Evolutionary conservation across 1,140 invertebrate genomes (phyloP).

Genomic region (Ostrea denselamellosa): DNA sequence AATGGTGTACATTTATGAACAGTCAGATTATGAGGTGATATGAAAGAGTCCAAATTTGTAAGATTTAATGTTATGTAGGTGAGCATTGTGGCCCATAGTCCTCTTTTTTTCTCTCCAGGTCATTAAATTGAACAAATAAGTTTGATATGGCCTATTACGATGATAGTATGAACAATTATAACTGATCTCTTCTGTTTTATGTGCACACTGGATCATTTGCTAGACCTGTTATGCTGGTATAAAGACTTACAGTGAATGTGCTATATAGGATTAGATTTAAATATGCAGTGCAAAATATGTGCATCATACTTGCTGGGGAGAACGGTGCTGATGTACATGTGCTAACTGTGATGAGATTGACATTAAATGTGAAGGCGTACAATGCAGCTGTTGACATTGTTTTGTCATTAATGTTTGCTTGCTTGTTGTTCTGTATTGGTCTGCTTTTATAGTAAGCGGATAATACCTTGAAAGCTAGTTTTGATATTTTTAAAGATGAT

Average conservation of each 20-base stretch:
- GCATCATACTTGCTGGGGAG: not conserved
- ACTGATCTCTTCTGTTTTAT: not conserved
- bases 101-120: no score
- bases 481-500: not conserved
- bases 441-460: slow-evolving; percentile 3
- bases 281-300: not conserved
- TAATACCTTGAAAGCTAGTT: not conserved
- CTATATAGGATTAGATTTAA: not conserved
- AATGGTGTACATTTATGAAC: no score
- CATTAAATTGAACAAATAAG: no score
- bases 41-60: no score
- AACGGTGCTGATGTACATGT: not conserved
- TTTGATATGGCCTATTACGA: no score
- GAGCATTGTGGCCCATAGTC: no score
- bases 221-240: not conserved
- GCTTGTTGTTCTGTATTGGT: slow-evolving; percentile 15
- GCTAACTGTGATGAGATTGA: not conserved
- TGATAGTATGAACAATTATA: not conserved
- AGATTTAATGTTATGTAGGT: no score
- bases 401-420: slow-evolving; percentile 16
- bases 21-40: no score
- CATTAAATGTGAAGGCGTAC: not conserved
- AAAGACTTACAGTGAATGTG: not conserved
- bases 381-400: not conserved
- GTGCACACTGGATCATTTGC: not conserved